phyloP scores from a whole-genome alignment of 1,140 invertebrate genomes.

The Drosophila sturtevanti region DNA sequence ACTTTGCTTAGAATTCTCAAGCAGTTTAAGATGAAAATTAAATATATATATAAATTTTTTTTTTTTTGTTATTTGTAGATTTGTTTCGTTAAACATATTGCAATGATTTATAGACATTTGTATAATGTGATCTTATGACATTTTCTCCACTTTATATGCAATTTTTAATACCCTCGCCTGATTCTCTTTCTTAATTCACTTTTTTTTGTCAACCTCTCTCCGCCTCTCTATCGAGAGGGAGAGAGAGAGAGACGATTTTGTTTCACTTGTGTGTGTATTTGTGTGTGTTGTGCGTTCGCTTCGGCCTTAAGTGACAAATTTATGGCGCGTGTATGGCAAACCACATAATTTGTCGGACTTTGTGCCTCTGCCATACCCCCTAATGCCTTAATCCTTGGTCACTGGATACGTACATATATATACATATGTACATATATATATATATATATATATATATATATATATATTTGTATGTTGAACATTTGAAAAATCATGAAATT shows the following conservation, averaged over 20 bases:
- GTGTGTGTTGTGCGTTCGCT: slow-evolving; percentile 21
- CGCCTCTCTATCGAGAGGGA: too few relatives aligned
- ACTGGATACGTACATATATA: slow-evolving; percentile 22
- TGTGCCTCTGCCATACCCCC: slow-evolving; percentile 60
- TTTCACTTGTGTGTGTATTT: slow-evolving; percentile 2
- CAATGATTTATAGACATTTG: slow-evolving; percentile 2
- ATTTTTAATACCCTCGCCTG: slow-evolving; percentile 8
- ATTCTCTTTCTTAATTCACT: not conserved
- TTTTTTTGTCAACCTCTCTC: not conserved
- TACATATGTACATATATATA: not conserved
- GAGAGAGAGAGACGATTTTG: not conserved
- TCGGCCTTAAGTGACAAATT: slow-evolving; percentile 75
- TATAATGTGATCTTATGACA: slow-evolving; percentile 7
- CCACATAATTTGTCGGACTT: slow-evolving; percentile 77
- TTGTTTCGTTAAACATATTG: too few relatives aligned
- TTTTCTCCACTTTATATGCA: slow-evolving; percentile 8
- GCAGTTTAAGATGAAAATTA: not conserved
- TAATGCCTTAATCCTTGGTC: slow-evolving; percentile 36
- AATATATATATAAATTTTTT: not conserved
- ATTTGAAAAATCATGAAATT: slow-evolving; percentile 57
- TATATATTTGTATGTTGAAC: not conserved
- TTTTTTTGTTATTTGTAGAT: too few relatives aligned
- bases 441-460: not conserved
- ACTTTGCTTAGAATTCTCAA: not conserved
- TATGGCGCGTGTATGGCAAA: slow-evolving; percentile 78